Percentiles rank a stretch among this genome's conserved stretches.
These are phyloP conservation scores for Graphium colonna DNA, from an alignment of 2,888 invertebrate species.

Conservation along the genomic window DNA sequence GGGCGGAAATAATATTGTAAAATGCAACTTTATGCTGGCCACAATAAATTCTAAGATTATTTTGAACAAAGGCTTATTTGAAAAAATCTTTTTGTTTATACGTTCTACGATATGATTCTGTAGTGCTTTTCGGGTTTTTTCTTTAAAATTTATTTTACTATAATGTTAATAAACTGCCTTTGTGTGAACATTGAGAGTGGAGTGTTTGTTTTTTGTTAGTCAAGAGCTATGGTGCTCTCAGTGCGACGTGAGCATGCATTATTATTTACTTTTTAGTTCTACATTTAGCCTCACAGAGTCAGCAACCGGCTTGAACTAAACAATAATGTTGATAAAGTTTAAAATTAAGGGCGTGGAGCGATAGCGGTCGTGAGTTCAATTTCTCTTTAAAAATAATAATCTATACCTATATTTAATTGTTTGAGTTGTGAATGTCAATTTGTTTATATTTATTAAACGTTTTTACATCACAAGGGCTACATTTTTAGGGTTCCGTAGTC, in stretches of 20 bases:
- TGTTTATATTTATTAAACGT: no score
- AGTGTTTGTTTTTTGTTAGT: not conserved
- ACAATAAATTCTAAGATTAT: not conserved
- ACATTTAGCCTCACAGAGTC: not conserved
- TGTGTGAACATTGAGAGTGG: not conserved
- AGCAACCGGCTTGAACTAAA: not conserved
- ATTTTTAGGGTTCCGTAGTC: no score
- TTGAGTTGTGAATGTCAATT: no score
- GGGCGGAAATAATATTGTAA: not conserved
- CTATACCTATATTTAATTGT: no score
- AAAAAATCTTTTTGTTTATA: not conserved
- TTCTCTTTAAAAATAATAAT: no score
- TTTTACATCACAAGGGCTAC: no score
- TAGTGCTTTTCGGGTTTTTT: not conserved
- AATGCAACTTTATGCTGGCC: not conserved
- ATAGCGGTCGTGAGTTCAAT: no score
- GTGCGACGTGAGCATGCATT: slow-evolving; percentile 20
- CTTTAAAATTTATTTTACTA: not conserved
- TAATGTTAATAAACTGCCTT: not conserved
- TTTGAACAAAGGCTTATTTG: not conserved
- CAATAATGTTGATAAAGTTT: not conserved
- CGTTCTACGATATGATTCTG: not conserved
- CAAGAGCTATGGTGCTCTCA: slow-evolving; percentile 4
- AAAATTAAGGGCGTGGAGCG: no score
- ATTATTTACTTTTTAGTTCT: slow-evolving; percentile 13